A percentile compares a stretch with the other conserved stretches of the same genome.
These are phyloP conservation scores for Sebastes jordani DNA, from an alignment of 2,797 vertebrate species.

Conservation along the genomic window DNA sequence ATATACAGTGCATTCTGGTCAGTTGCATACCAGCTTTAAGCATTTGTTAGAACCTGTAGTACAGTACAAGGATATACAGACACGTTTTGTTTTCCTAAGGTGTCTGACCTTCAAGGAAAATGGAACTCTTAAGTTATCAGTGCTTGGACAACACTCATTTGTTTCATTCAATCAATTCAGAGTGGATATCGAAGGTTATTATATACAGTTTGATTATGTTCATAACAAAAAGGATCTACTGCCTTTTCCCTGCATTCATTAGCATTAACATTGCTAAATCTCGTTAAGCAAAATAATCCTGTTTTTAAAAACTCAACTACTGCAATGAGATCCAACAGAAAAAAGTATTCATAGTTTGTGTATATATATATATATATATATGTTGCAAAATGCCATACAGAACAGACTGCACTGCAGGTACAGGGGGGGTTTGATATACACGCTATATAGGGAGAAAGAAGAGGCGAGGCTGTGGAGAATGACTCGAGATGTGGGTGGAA, in stretches of 20 bases:
- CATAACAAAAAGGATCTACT: constrained; percentile 34
- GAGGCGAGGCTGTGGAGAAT: constrained; percentile 48
- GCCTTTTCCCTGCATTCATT: constrained; percentile 58
- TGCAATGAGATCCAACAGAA: constrained; percentile 48
- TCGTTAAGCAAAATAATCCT: constrained; percentile 48
- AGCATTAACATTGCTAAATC: constrained; percentile 45
- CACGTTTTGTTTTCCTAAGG: constrained; percentile 48
- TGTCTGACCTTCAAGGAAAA: constrained; percentile 45
- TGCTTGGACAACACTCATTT: constrained; percentile 62
- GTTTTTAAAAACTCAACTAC: constrained; percentile 46
- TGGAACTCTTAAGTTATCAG: constrained; percentile 61
- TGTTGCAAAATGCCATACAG: constrained; percentile 40
- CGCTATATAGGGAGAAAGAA: constrained; percentile 39
- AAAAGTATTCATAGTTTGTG: constrained; percentile 42
- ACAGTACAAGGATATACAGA: constrained; percentile 76
- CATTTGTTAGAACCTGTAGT: constrained; percentile 64
- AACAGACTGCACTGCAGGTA: constrained; percentile 71
- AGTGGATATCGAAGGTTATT: constrained; percentile 39
- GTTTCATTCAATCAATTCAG: constrained; percentile 40
- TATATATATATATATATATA: constrained; percentile 28
- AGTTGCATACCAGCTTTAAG: constrained; percentile 65
- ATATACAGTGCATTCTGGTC: constrained; percentile 79
- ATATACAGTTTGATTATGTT: constrained; percentile 57
- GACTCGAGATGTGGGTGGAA: constrained; percentile 46
- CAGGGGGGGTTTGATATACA: constrained; percentile 38